phyloP scores from a whole-genome alignment of 37 sponge, comb jelly and placozoan genomes.

The Corticium candelabrum region DNA sequence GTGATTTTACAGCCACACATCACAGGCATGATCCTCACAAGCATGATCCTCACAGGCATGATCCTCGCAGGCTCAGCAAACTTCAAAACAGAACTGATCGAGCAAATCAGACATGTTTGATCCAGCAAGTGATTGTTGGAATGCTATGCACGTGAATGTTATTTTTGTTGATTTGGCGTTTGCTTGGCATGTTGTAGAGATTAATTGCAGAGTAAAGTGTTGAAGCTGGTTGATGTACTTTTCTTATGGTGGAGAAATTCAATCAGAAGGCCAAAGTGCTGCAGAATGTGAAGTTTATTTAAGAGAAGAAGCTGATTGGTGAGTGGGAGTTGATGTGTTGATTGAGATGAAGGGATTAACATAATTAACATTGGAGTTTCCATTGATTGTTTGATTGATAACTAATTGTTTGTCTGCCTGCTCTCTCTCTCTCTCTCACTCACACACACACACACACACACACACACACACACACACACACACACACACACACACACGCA shows the following conservation, averaged over 20 bases:
- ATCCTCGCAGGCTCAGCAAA: conserved; percentile 97
- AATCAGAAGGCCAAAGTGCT: conserved; percentile 88
- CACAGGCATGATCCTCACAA: too few species aligned
- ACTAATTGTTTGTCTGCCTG: too few species aligned
- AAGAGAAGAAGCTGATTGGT: conserved; percentile 96
- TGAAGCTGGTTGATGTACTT: conserved; percentile 97
- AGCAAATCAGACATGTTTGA: conserved; percentile 99
- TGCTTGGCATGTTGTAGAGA: background rate
- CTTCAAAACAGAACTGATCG: conserved; percentile 96
- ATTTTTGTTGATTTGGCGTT: background rate
- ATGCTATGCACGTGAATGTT: background rate
- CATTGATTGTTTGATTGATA: too few species aligned
- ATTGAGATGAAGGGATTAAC: too few species aligned
- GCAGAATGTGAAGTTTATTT: conserved; percentile 96
- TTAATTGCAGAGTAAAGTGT: conserved; percentile 24
- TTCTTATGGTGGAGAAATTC: conserved; percentile 98
- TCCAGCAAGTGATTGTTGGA: conserved; percentile 24
- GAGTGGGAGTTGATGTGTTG: background rate
- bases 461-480: too few species aligned
- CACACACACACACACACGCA: too few species aligned
- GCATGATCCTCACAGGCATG: too few species aligned
- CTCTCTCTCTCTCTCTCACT: too few species aligned
- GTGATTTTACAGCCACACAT: conserved; percentile 49
- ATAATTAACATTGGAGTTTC: too few species aligned
- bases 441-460: too few species aligned